phyloP scores from a whole-genome alignment of 2,797 vertebrate species.

The Alfaro cultratus region DNA sequence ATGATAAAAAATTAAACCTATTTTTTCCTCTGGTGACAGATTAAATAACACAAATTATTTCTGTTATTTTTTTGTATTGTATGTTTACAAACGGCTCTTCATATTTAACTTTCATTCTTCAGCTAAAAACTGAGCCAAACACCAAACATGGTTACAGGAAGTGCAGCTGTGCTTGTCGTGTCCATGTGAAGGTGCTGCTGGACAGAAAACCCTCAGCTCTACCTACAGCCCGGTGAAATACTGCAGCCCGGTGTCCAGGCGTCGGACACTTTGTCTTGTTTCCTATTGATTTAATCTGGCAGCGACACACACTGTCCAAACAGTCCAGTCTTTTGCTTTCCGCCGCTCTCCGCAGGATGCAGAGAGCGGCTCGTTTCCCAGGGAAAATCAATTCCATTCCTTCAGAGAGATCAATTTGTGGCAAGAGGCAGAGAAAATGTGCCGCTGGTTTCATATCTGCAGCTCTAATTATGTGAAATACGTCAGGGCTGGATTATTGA shows the following conservation, averaged over 20 bases:
- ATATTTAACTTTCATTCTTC: neutral
- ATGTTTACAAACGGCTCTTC: neutral
- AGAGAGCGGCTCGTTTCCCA: constrained; percentile 29
- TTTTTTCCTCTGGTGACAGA: neutral
- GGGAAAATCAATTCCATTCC: constrained; percentile 40
- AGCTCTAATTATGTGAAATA: constrained; percentile 63
- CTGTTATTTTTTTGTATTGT: neutral
- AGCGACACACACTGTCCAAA: constrained; percentile 13
- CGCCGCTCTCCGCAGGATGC: constrained; percentile 18
- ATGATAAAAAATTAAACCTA: neutral
- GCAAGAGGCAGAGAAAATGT: constrained; percentile 21
- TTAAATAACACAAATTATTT: neutral
- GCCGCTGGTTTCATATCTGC: constrained; percentile 50
- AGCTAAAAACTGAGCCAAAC: constrained; percentile 4
- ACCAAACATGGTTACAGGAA: neutral
- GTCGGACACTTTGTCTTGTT: constrained; percentile 7
- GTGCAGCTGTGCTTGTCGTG: constrained; percentile 21
- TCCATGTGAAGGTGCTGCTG: constrained; percentile 62
- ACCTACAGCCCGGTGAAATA: constrained; percentile 40
- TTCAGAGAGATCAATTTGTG: constrained; percentile 43
- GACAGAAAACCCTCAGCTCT: constrained; percentile 23
- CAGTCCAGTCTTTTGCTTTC: constrained; percentile 10
- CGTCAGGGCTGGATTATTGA: constrained; percentile 45
- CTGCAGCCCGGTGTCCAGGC: constrained; percentile 7
- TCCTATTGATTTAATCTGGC: constrained; percentile 15